phyloP scores from a whole-genome alignment of 2,888 invertebrate genomes.

The Copidosoma aretas region DNA sequence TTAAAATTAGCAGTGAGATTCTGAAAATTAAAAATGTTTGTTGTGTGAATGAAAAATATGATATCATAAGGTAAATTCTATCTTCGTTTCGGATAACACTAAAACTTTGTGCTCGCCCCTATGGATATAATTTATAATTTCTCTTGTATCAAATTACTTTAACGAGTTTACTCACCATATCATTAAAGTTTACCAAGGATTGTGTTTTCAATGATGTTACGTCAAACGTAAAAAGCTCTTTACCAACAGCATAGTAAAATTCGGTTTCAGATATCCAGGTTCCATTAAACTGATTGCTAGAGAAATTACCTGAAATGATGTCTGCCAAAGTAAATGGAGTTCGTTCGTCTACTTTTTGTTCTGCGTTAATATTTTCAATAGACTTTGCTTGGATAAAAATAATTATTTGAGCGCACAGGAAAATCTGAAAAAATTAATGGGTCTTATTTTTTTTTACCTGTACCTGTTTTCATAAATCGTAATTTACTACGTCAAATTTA shows the following conservation, averaged over 20 bases:
- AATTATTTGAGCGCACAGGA: conserved; percentile 19
- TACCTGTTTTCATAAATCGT: too few relatives aligned
- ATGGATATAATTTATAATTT: too few relatives aligned
- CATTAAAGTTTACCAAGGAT: conserved; percentile 38
- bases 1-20: conserved; percentile 3
- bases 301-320: conserved; percentile 32
- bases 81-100: too few relatives aligned
- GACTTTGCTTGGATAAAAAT: conserved; percentile 1
- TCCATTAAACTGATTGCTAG: conserved; percentile 60
- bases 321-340: conserved; percentile 24
- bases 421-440: conserved; percentile 16
- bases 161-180: conserved; percentile 35
- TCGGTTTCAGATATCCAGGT: conserved; percentile 62
- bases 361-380: not conserved
- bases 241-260: conserved; percentile 53
- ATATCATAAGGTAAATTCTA: too few relatives aligned
- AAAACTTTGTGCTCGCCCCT: too few relatives aligned
- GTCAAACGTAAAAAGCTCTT: conserved; percentile 51
- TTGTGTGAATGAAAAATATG: not conserved
- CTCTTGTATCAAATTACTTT: not conserved
- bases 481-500: too few relatives aligned
- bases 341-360: not conserved
- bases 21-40: conserved; percentile 13
- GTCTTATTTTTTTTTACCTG: too few relatives aligned
- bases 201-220: conserved; percentile 47